phyloP scores from a whole-genome alignment of 2,888 invertebrate genomes.

The Mimumesa dahlbomi region DNA sequence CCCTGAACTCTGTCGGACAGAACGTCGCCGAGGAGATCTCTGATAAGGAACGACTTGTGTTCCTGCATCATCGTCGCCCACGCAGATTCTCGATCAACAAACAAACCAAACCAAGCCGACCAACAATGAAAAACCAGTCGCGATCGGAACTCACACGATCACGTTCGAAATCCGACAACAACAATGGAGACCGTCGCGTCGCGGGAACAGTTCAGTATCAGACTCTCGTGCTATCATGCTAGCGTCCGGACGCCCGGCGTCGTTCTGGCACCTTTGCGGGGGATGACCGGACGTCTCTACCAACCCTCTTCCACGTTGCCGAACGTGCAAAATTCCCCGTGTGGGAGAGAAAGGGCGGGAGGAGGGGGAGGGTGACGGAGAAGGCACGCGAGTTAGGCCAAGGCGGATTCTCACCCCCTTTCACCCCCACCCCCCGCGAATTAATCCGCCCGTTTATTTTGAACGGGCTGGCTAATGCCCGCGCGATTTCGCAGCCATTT shows the following conservation, averaged over 20 bases:
- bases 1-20: slow-evolving; percentile 82
- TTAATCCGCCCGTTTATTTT: slow-evolving; percentile 80
- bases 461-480: slow-evolving; percentile 75
- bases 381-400: slow-evolving; percentile 34
- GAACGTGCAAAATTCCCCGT: slow-evolving; percentile 23
- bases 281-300: slow-evolving; percentile 50
- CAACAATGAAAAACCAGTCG: too few species aligned
- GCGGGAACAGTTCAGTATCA: slow-evolving; percentile 25
- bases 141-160: not conserved
- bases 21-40: slow-evolving; percentile 91
- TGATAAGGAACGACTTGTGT: slow-evolving; percentile 90
- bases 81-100: too few species aligned
- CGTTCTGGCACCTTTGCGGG: slow-evolving; percentile 62
- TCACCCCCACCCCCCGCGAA: slow-evolving; percentile 68
- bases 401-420: slow-evolving; percentile 7
- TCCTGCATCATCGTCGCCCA: slow-evolving; percentile 75
- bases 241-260: slow-evolving; percentile 64
- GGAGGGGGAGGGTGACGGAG: not conserved
- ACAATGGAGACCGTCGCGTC: not conserved
- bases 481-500: slow-evolving; percentile 79
- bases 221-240: slow-evolving; percentile 59
- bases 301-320: slow-evolving; percentile 17
- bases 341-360: not conserved
- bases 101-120: too few species aligned
- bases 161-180: not conserved